Evolutionary conservation across 2,797 vertebrate species (phyloP).

Genomic region (Sorex maritimensis): DNA sequence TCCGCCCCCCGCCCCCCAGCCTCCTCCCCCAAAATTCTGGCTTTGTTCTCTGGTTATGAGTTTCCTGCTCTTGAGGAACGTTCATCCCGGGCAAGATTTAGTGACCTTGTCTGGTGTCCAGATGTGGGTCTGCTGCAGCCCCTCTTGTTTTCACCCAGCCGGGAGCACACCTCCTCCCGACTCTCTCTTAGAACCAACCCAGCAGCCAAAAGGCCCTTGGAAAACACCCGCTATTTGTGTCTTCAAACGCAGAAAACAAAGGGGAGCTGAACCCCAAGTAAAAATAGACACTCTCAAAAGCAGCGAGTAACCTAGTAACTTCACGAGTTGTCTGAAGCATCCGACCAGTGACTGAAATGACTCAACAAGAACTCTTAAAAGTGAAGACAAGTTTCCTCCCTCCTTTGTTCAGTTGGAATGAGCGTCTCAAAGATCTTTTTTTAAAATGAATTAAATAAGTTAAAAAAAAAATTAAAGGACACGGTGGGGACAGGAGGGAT

Average conservation of each 20-base stretch:
- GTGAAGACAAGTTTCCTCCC: neutral
- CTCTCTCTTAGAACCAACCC: neutral
- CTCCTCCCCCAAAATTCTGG: neutral
- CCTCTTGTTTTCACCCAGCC: conserved; percentile 45
- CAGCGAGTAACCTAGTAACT: neutral
- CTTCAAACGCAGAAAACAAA: conserved; percentile 50
- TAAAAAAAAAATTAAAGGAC: too few relatives aligned
- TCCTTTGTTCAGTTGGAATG: conserved; percentile 14
- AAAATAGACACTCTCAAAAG: conserved; percentile 24
- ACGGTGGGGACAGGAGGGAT: too few relatives aligned
- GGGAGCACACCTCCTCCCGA: conserved; percentile 30
- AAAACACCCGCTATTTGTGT: conserved; percentile 54
- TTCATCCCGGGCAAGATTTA: conserved; percentile 1
- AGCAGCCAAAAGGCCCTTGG: conserved; percentile 28
- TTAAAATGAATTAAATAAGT: neutral
- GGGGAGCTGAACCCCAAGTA: conserved; percentile 37
- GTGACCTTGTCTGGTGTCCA: conserved; percentile 45
- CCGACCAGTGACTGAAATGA: neutral
- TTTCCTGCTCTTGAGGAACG: conserved; percentile 27
- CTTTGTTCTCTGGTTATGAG: neutral
- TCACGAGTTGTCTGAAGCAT: neutral
- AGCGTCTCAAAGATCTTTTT: neutral
- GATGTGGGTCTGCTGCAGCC: neutral
- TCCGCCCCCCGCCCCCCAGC: too few relatives aligned
- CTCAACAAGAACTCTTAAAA: neutral